Evolutionary conservation across 2,888 invertebrate species (phyloP).

Genomic region (Leptinotarsa haldemani): DNA sequence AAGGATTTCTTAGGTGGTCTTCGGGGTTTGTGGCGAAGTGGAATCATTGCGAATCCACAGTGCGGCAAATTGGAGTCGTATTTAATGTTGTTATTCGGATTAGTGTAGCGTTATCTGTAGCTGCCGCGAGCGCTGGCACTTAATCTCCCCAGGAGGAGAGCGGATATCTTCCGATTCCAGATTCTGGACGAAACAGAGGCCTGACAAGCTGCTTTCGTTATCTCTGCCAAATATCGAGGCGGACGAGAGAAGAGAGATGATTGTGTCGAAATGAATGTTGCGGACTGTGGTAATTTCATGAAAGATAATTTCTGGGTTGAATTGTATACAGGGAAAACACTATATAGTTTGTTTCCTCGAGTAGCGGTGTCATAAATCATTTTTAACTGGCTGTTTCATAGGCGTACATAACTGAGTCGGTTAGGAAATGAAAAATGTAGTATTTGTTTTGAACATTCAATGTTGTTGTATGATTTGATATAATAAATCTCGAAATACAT

Average conservation of each 20-base stretch:
- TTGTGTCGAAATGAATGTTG: background rate
- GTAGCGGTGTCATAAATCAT: too few species aligned
- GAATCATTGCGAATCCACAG: conserved; percentile 67
- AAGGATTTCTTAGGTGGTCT: conserved; percentile 55
- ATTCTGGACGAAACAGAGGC: background rate
- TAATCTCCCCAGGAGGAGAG: conserved; percentile 59
- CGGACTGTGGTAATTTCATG: background rate
- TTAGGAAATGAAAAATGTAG: too few species aligned
- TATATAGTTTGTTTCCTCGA: too few species aligned
- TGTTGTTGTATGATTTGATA: too few species aligned
- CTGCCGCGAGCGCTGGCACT: conserved; percentile 64
- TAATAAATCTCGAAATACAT: too few species aligned
- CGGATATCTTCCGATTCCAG: conserved; percentile 21
- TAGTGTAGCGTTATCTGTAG: conserved; percentile 65
- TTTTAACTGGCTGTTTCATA: too few species aligned
- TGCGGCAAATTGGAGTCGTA: conserved; percentile 69
- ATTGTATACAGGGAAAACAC: too few species aligned
- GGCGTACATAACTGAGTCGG: too few species aligned
- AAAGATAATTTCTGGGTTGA: too few species aligned
- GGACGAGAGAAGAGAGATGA: background rate
- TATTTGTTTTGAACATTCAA: too few species aligned
- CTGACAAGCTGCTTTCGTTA: conserved; percentile 6
- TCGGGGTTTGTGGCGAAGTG: conserved; percentile 61
- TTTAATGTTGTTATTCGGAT: conserved; percentile 70
- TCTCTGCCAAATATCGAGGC: conserved; percentile 10